Percentiles rank a stretch among this genome's conserved stretches.
Evolutionary conservation across 2,888 invertebrate species (phyloP).

Genomic region (Loripinus fragilis): DNA sequence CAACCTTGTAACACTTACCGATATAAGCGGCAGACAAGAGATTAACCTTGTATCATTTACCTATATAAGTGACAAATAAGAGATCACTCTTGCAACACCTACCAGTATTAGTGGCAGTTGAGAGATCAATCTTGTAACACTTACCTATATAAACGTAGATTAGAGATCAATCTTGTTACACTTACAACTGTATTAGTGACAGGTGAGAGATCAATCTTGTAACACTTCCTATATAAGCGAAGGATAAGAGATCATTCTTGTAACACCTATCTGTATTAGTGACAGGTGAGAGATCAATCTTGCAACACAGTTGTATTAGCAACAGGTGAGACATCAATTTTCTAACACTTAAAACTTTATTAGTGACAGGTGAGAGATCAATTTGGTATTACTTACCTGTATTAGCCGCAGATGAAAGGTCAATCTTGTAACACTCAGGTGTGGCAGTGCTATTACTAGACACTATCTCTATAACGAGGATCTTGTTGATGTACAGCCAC

Average conservation of each 20-base stretch:
- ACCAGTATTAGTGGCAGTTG: slow-evolving; percentile 37
- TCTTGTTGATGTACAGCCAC: slow-evolving; percentile 74
- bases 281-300: too few species aligned
- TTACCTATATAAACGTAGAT: slow-evolving; percentile 31
- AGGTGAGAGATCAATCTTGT: slow-evolving; percentile 52
- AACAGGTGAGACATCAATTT: slow-evolving; percentile 52
- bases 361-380: slow-evolving; percentile 47
- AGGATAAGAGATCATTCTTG: slow-evolving; percentile 50
- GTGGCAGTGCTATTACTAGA: slow-evolving; percentile 29
- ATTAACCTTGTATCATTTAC: slow-evolving; percentile 50
- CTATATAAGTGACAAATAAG: slow-evolving; percentile 5
- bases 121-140: slow-evolving; percentile 53
- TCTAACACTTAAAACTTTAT: slow-evolving; percentile 39
- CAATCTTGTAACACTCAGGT: slow-evolving; percentile 49
- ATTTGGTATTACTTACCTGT: slow-evolving; percentile 37
- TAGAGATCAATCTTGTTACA: slow-evolving; percentile 55
- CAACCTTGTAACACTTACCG: too few species aligned
- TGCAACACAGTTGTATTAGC: slow-evolving; percentile 1
- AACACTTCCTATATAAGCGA: slow-evolving; percentile 36
- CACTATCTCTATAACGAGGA: slow-evolving; percentile 66
- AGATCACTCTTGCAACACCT: too few species aligned
- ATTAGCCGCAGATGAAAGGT: slow-evolving; percentile 46
- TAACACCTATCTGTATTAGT: slow-evolving; percentile 39
- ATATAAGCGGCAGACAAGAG: slow-evolving; percentile 42
- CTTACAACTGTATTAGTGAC: slow-evolving; percentile 25